These are phyloP conservation scores for Micrastur ruficollis DNA, from an alignment of 2,797 vertebrate species.

Conservation along the genomic window DNA sequence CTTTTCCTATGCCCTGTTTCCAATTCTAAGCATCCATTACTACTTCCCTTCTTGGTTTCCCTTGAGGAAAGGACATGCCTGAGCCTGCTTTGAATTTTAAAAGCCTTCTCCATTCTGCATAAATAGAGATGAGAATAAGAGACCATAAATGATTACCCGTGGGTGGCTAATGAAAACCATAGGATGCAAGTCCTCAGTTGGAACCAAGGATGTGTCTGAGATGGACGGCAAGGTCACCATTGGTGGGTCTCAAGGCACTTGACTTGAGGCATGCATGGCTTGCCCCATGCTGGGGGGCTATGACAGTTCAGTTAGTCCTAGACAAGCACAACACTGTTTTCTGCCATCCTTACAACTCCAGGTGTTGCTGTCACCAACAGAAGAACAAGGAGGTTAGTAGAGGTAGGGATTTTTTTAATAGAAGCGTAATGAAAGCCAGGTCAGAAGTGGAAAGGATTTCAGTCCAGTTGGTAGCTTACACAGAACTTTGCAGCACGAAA, in stretches of 20 bases:
- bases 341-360: neutral
- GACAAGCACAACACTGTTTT: neutral
- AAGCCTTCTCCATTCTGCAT: neutral
- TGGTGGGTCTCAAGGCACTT: neutral
- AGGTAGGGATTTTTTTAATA: neutral
- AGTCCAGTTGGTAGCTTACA: neutral
- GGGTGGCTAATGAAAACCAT: neutral
- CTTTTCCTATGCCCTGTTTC: neutral
- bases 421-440: neutral
- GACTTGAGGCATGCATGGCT: neutral
- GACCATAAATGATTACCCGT: neutral
- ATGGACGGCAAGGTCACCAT: neutral
- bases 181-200: neutral
- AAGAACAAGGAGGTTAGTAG: neutral
- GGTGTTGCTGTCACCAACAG: neutral
- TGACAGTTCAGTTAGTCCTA: neutral
- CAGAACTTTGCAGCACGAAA: neutral
- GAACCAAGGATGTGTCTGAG: neutral
- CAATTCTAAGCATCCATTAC: neutral
- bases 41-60: conserved; percentile 3
- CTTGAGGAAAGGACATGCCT: neutral
- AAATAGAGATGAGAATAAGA: neutral
- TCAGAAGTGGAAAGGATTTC: neutral
- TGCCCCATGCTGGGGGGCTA: accelerated
- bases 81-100: conserved; percentile 14